These are phyloP conservation scores for Spodoptera frugiperda DNA, from an alignment of 1,140 invertebrate genomes.

Conservation along the genomic window DNA sequence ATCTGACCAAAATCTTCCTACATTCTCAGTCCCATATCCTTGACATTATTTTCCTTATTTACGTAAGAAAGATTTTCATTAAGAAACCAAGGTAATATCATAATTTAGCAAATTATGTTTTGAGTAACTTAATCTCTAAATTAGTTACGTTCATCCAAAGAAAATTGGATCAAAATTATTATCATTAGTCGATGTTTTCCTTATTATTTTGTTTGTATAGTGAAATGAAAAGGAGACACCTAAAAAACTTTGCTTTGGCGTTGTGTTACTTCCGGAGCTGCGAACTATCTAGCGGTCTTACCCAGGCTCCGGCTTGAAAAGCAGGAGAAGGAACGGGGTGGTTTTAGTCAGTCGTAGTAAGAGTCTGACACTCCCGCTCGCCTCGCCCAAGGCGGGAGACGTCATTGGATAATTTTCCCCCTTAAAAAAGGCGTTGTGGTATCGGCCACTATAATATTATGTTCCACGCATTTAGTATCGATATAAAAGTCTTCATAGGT, in stretches of 20 bases:
- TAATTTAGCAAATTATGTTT: not conserved
- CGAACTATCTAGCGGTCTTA: too few relatives aligned
- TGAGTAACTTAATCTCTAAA: not conserved
- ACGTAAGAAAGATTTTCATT: not conserved
- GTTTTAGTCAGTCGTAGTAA: too few relatives aligned
- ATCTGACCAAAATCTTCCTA: not conserved
- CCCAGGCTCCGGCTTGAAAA: too few relatives aligned
- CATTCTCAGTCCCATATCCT: not conserved
- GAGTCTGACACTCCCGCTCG: too few relatives aligned
- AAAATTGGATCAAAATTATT: conserved; percentile 11
- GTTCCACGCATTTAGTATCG: not conserved
- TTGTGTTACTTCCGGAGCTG: too few relatives aligned
- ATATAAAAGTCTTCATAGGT: too few relatives aligned
- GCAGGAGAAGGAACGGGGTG: too few relatives aligned
- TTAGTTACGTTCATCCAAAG: not conserved
- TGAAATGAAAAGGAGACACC: not conserved
- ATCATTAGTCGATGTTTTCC: conserved; percentile 18
- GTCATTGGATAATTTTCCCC: too few relatives aligned
- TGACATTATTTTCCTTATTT: not conserved
- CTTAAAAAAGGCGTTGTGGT: too few relatives aligned
- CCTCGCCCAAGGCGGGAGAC: too few relatives aligned
- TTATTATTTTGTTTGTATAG: conserved; percentile 1
- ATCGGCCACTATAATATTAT: too few relatives aligned
- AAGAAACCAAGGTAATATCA: not conserved
- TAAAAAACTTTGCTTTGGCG: too few relatives aligned